These are phyloP conservation scores for Erythrolamprus reginae DNA, from an alignment of 2,113 vertebrate genomes.

Conservation along the genomic window DNA sequence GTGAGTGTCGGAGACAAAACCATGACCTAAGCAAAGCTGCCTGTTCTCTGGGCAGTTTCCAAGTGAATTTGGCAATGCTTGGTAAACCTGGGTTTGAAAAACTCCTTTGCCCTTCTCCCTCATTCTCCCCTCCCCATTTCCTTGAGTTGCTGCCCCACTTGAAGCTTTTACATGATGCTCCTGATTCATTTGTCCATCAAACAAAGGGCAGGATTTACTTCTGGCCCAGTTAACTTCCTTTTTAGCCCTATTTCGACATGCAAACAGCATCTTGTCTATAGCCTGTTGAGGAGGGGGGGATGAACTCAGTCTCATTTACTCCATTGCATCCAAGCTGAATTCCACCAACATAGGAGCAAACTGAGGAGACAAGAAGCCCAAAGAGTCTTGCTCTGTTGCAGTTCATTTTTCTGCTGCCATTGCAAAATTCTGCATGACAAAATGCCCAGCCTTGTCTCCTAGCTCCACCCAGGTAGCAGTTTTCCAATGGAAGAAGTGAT, in stretches of 20 bases:
- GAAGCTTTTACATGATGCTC: conserved; percentile 32
- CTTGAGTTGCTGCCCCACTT: conserved; percentile 50
- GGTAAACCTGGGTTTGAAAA: conserved; percentile 26
- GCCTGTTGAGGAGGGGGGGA: too few species aligned
- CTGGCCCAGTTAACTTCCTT: conserved; percentile 10
- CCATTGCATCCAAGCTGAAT: not conserved
- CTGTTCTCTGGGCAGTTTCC: not conserved
- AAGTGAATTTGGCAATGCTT: conserved; percentile 24
- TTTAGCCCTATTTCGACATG: not conserved
- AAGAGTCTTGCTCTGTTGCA: not conserved
- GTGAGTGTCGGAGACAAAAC: not conserved
- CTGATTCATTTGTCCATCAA: conserved; percentile 44
- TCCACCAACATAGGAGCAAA: not conserved
- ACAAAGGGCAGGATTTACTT: conserved; percentile 46
- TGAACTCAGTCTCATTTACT: not conserved
- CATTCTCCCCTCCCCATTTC: not conserved
- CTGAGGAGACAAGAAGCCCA: not conserved
- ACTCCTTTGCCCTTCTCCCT: not conserved
- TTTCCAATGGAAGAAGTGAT: not conserved
- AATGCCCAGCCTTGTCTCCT: not conserved
- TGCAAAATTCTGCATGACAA: not conserved
- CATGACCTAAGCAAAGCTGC: not conserved
- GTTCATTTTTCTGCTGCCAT: not conserved
- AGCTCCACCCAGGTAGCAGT: not conserved
- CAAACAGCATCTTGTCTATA: not conserved